Evolutionary conservation across 2,797 vertebrate genomes (phyloP).

Genomic region (Macrochelys suwanniensis): DNA sequence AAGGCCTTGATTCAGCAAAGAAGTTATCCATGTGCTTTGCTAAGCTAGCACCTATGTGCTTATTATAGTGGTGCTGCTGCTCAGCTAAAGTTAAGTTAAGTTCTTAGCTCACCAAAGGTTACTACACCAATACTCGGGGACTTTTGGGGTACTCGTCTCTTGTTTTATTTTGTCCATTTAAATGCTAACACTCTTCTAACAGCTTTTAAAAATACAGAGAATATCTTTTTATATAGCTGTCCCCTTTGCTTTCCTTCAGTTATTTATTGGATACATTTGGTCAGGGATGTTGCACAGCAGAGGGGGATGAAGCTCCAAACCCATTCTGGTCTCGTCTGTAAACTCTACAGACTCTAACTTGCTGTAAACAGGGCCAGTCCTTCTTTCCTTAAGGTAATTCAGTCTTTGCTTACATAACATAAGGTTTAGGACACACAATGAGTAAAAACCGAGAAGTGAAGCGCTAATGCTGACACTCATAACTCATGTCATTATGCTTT

Average conservation of each 20-base stretch:
- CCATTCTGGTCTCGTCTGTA: constrained; percentile 38
- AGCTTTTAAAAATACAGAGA: not conserved
- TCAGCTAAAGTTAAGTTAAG: not conserved
- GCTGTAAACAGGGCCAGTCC: constrained; percentile 43
- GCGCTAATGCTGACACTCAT: constrained; percentile 63
- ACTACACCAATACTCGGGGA: not conserved
- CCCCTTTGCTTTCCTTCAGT: not conserved
- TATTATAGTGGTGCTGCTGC: not conserved
- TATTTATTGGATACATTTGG: not conserved
- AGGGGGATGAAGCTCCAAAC: constrained; percentile 2
- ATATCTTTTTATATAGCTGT: not conserved
- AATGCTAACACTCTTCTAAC: not conserved
- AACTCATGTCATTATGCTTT: constrained; percentile 58
- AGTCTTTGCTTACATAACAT: constrained; percentile 56
- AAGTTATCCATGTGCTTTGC: not conserved
- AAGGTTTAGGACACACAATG: constrained; percentile 62
- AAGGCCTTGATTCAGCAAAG: not conserved
- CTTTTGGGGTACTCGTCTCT: not conserved
- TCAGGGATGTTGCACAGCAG: not conserved
- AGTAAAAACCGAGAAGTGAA: constrained; percentile 60
- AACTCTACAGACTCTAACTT: constrained; percentile 21
- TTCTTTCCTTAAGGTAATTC: constrained; percentile 62
- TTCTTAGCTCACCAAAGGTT: not conserved
- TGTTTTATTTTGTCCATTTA: not conserved
- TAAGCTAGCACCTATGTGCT: not conserved